phyloP scores from a whole-genome alignment of 2,797 vertebrate genomes.

The Arnoldichthys spilopterus region DNA sequence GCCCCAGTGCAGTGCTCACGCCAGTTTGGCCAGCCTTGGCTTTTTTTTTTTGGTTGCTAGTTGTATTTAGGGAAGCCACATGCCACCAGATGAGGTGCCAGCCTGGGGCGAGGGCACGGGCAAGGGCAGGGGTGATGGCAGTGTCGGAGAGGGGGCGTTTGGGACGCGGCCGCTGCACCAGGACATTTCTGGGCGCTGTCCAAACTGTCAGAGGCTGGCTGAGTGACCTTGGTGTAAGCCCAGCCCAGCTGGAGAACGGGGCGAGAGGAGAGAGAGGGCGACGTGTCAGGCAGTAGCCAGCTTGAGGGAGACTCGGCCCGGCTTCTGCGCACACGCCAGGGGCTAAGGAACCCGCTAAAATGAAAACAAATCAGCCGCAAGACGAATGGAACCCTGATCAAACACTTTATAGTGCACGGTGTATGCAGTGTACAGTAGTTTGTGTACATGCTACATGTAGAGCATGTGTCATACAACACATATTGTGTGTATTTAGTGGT shows the following conservation, averaged over 20 bases:
- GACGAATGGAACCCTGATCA: no score
- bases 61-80: conserved; percentile 58
- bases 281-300: conserved; percentile 56
- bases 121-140: conserved; percentile 58
- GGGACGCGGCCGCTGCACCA: conserved; percentile 54
- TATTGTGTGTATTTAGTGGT: no score
- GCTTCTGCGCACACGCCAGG: conserved; percentile 14
- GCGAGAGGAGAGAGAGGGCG: conserved; percentile 50
- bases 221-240: conserved; percentile 73
- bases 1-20: conserved; percentile 27
- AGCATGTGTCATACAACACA: no score
- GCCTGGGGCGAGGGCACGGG: conserved; percentile 55
- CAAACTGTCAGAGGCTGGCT: conserved; percentile 69
- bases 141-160: conserved; percentile 46
- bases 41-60: conserved; percentile 26
- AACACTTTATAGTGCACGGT: no score
- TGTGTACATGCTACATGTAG: no score
- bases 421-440: no score
- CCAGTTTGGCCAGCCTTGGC: conserved; percentile 39
- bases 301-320: conserved; percentile 43
- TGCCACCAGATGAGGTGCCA: conserved; percentile 62
- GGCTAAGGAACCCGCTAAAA: neutral
- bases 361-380: no score
- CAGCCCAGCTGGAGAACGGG: conserved; percentile 68
- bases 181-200: conserved; percentile 66